Evolutionary conservation across 2,888 invertebrate genomes (phyloP).

Genomic region (Biston stratarius): DNA sequence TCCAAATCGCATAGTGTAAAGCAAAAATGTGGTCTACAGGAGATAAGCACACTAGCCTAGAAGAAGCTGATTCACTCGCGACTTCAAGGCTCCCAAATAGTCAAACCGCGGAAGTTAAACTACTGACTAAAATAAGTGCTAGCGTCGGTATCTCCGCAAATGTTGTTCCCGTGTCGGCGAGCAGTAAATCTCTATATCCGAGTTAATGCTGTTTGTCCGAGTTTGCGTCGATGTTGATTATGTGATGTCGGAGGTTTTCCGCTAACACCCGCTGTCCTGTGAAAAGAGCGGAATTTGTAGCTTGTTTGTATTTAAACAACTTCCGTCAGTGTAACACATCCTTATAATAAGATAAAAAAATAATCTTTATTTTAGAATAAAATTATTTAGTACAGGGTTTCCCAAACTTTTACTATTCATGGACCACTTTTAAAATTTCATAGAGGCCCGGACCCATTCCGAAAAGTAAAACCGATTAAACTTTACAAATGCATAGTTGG

Average conservation of each 20-base stretch:
- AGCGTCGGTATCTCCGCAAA: conserved; percentile 52
- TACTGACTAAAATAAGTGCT: conserved; percentile 3
- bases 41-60: too few relatives aligned
- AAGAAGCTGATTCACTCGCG: too few relatives aligned
- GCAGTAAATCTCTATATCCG: conserved; percentile 70
- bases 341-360: not conserved
- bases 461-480: too few relatives aligned
- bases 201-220: conserved; percentile 64
- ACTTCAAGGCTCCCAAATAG: too few relatives aligned
- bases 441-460: too few relatives aligned
- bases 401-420: too few relatives aligned
- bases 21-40: too few relatives aligned
- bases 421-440: too few relatives aligned
- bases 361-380: too few relatives aligned
- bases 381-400: too few relatives aligned
- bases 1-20: too few relatives aligned
- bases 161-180: conserved; percentile 65
- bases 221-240: conserved; percentile 62
- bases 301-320: not conserved
- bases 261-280: not conserved
- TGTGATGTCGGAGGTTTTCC: conserved; percentile 32
- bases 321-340: not conserved
- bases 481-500: too few relatives aligned
- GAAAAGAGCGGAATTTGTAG: conserved; percentile 8
- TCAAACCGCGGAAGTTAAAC: not conserved